phyloP scores from a whole-genome alignment of 2,113 vertebrate genomes.

The Perognathus longimembris region DNA sequence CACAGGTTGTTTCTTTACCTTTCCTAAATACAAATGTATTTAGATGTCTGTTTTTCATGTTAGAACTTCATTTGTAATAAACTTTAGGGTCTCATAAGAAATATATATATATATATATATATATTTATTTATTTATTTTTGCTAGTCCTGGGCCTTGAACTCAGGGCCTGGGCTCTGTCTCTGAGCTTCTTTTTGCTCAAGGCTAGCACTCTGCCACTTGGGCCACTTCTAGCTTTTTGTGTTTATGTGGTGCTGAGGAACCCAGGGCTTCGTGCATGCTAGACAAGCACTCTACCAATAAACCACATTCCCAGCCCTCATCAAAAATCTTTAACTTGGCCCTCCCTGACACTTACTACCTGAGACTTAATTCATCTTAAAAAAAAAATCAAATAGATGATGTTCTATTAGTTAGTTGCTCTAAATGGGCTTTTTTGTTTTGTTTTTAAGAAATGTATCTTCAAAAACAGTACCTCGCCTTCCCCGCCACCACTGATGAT shows the following conservation, averaged over 20 bases:
- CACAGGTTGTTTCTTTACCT: background rate
- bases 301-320: too few species aligned
- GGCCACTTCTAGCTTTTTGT: too few species aligned
- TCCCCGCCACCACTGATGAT: conserved; percentile 93
- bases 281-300: too few species aligned
- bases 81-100: conserved; percentile 20
- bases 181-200: too few species aligned
- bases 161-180: too few species aligned
- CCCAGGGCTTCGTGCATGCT: too few species aligned
- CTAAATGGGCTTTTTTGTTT: background rate
- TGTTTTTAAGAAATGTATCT: background rate
- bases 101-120: too few species aligned
- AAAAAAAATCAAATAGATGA: background rate
- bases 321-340: conserved; percentile 36
- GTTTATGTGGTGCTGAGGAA: too few species aligned
- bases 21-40: background rate
- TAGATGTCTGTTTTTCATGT: background rate
- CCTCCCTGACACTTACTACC: background rate
- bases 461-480: conserved; percentile 88
- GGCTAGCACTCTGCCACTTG: too few species aligned
- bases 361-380: background rate
- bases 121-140: too few species aligned
- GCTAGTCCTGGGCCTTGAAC: too few species aligned
- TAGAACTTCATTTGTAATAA: background rate
- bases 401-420: background rate